Conservation (phyloP, 2,797 vertebrate genomes). For the Alosa sapidissima region DNA sequence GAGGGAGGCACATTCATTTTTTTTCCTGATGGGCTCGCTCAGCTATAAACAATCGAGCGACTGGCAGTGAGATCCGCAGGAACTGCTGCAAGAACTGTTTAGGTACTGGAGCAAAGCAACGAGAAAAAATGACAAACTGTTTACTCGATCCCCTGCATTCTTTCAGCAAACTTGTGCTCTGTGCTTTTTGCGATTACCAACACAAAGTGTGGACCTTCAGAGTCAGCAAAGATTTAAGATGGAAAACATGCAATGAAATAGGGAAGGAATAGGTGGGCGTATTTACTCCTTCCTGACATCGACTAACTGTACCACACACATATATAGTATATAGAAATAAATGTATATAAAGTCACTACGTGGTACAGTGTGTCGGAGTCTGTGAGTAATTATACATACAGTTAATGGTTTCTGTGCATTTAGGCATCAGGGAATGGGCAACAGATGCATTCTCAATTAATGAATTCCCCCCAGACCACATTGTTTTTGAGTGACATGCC, state of each 20-base stretch:
- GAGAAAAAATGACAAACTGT: constrained; percentile 77
- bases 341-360: too few species aligned
- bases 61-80: constrained; percentile 43
- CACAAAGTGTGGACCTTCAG: constrained; percentile 64
- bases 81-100: constrained; percentile 74
- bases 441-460: constrained; percentile 74
- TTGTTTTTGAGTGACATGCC: constrained; percentile 74
- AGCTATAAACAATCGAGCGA: constrained; percentile 12
- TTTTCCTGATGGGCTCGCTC: not conserved
- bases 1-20: not conserved
- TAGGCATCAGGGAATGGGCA: constrained; percentile 61
- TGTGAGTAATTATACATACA: constrained; percentile 65
- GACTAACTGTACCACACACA: not conserved
- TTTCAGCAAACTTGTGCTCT: constrained; percentile 63
- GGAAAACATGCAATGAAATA: not conserved
- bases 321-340: too few species aligned
- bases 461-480: constrained; percentile 69
- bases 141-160: constrained; percentile 70
- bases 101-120: constrained; percentile 77
- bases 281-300: not conserved
- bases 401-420: constrained; percentile 62
- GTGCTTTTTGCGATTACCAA: constrained; percentile 49
- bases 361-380: constrained; percentile 10
- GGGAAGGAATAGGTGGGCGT: not conserved
- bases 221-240: constrained; percentile 46